These are phyloP conservation scores for Physella acuta DNA, from an alignment of 1,140 invertebrate genomes.

Conservation along the genomic window DNA sequence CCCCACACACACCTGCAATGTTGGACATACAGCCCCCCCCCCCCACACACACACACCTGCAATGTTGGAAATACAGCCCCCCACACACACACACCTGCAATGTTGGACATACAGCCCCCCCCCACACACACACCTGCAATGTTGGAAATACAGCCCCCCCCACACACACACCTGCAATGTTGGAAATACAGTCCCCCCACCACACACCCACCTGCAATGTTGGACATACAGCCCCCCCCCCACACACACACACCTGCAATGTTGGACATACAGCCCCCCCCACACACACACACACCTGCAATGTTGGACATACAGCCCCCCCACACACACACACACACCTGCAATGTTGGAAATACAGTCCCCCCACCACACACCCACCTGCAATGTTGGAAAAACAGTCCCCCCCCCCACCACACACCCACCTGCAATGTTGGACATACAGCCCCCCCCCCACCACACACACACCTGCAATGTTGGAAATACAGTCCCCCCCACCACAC, in stretches of 20 bases:
- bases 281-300: conserved; percentile 3
- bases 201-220: neutral
- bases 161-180: neutral
- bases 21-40: no score
- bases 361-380: conserved; percentile 13
- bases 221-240: conserved; percentile 1
- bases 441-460: neutral
- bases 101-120: no score
- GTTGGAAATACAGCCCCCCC: neutral
- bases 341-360: neutral
- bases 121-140: no score
- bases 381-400: no score
- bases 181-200: neutral
- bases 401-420: neutral
- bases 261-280: neutral
- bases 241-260: neutral
- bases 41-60: no score
- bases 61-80: no score
- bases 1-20: no score
- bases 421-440: neutral
- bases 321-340: conserved; percentile 15
- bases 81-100: no score
- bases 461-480: neutral
- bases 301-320: neutral
- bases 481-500: conserved; percentile 1